Conservation (phyloP, 2,888 invertebrate species). For the Apoderus coryli region DNA sequence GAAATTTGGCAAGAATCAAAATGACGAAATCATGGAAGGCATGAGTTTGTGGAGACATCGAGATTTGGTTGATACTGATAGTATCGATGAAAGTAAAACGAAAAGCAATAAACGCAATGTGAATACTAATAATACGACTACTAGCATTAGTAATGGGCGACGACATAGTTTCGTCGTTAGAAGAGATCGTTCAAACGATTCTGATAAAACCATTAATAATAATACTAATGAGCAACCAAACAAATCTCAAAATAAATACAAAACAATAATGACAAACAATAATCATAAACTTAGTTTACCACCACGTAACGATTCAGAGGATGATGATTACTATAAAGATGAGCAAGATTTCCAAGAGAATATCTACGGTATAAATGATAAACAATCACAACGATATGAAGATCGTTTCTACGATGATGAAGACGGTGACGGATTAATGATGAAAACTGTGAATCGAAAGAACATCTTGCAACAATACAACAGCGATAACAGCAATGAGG, state of each 20-base stretch:
- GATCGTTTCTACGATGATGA: conserved; percentile 53
- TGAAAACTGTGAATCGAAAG: conserved; percentile 59
- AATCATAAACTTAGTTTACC: conserved; percentile 20
- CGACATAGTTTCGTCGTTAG: too few species aligned
- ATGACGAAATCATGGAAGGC: conserved; percentile 66
- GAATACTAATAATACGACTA: conserved; percentile 13
- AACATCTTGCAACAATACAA: conserved; percentile 58
- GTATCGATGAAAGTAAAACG: conserved; percentile 40
- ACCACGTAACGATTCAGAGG: conserved; percentile 16
- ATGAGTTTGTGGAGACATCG: conserved; percentile 80
- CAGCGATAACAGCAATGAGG: conserved; percentile 37
- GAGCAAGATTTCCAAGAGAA: too few species aligned
- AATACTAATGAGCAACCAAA: conserved; percentile 17
- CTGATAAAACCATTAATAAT: conserved; percentile 30
- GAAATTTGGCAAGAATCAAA: conserved; percentile 59
- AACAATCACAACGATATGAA: conserved; percentile 27
- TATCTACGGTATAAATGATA: conserved; percentile 15
- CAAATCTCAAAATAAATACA: conserved; percentile 9
- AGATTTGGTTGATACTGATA: conserved; percentile 67
- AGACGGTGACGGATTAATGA: conserved; percentile 50
- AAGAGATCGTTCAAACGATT: conserved; percentile 31
- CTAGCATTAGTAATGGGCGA: conserved; percentile 24
- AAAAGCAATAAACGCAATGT: conserved; percentile 18
- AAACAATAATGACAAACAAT: conserved; percentile 12
- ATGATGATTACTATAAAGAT: conserved; percentile 15